phyloP scores from a whole-genome alignment of 2,888 invertebrate genomes.

The Atherix ibis region DNA sequence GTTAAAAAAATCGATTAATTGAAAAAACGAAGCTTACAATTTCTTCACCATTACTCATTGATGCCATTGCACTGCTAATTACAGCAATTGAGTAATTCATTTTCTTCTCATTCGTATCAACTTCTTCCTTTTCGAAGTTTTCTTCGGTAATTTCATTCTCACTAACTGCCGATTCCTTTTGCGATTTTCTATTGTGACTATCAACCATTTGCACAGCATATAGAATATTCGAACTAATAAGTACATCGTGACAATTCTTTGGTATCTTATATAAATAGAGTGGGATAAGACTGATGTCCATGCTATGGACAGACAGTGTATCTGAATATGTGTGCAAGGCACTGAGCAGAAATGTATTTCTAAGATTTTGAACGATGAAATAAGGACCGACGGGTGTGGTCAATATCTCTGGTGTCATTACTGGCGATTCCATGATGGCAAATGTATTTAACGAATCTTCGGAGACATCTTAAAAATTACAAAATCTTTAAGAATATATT shows the following conservation, averaged over 20 bases:
- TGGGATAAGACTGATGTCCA: constrained; percentile 48
- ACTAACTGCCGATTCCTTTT: constrained; percentile 1
- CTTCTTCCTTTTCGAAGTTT: constrained; percentile 18
- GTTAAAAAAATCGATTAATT: constrained; percentile 1
- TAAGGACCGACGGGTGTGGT: constrained; percentile 27
- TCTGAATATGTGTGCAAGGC: constrained; percentile 28
- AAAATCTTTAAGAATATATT: neutral
- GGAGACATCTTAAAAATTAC: constrained; percentile 22
- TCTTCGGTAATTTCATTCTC: constrained; percentile 12
- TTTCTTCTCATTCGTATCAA: constrained; percentile 14
- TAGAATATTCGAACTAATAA: constrained; percentile 52
- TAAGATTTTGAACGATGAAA: constrained; percentile 29
- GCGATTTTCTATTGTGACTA: neutral
- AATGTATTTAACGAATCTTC: constrained; percentile 23
- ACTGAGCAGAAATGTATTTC: constrained; percentile 29
- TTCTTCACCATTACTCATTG: constrained; percentile 26
- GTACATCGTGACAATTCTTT: constrained; percentile 40
- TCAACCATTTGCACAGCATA: constrained; percentile 40
- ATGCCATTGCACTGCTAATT: constrained; percentile 31
- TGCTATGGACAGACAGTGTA: constrained; percentile 41
- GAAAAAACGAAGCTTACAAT: constrained; percentile 19
- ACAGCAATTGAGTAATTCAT: constrained; percentile 24
- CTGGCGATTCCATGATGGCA: constrained; percentile 30
- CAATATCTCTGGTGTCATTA: constrained; percentile 27
- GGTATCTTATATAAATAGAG: constrained; percentile 54